phyloP scores from a whole-genome alignment of 2,797 vertebrate species.

The Gadopsis bispinosus region DNA sequence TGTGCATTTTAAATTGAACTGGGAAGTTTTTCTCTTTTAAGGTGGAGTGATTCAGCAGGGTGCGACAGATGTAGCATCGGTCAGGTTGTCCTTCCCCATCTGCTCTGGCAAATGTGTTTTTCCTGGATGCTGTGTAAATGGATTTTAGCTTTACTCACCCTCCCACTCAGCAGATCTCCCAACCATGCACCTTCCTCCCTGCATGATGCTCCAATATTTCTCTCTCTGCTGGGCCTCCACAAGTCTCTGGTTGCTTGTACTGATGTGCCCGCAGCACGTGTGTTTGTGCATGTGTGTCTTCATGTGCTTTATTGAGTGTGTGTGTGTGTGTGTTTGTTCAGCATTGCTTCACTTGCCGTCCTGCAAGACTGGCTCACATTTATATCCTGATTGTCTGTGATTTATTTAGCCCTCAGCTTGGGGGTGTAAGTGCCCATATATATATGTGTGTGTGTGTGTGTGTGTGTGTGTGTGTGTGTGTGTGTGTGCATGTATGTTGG shows the following conservation, averaged over 20 bases:
- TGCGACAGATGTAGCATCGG: slow-evolving; percentile 18
- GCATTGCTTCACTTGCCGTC: slow-evolving; percentile 17
- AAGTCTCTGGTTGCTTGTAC: too few species aligned
- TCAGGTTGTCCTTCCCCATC: slow-evolving; percentile 52
- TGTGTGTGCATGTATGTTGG: slow-evolving; percentile 9
- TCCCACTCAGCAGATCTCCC: slow-evolving; percentile 49
- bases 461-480: neutral
- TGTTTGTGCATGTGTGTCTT: neutral
- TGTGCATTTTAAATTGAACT: slow-evolving; percentile 10
- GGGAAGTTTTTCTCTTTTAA: neutral
- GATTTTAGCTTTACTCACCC: slow-evolving; percentile 55
- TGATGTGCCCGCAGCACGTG: neutral
- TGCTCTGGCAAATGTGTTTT: slow-evolving; percentile 62
- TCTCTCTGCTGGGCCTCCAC: slow-evolving; percentile 29
- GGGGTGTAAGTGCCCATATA: slow-evolving; percentile 7
- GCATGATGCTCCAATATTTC: slow-evolving; percentile 35
- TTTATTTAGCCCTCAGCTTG: slow-evolving; percentile 44
- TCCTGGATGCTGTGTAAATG: slow-evolving; percentile 55
- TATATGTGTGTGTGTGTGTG: neutral
- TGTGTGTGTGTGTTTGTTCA: slow-evolving; percentile 9
- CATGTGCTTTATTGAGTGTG: slow-evolving; percentile 1
- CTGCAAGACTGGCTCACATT: slow-evolving; percentile 31
- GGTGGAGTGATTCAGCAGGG: slow-evolving; percentile 8
- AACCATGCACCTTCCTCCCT: slow-evolving; percentile 42
- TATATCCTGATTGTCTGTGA: slow-evolving; percentile 57